Base-by-base conservation (phyloP, 2,113 vertebrate genomes). In the Lepus europaeus region DNA sequence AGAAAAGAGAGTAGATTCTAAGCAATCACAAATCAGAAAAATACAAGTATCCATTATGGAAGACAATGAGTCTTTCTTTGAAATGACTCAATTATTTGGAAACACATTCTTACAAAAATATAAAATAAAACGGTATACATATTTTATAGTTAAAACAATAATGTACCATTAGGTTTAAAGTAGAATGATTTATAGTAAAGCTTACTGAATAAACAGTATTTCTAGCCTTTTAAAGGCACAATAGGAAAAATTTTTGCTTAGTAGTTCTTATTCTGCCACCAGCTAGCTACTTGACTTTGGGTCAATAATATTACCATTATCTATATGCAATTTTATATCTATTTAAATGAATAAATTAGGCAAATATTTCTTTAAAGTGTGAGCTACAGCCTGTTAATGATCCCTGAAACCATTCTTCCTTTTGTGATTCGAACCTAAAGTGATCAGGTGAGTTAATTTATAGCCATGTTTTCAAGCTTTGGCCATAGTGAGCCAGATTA, bases 291-390 rank as follows among this genome's bases (percentile, higher is more conserved):
- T 9, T 90, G 63, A 88, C n/a, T 92, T 91, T 79, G 29, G 31
- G 5, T 83, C 31, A 74, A 19, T 68, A 25, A 77, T 61, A 73
- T 63, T 76, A 70, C 70, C 19, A 89, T 84, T 63, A 12, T 76
- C 27, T 5, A 25, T 88, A 88, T 45, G 16, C 4, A 53, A 59
- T 89, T 84, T 68, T 20, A 12, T 87, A 33, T 63, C 1, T 79
- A 61, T 53, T 80, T 94, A 83, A 87, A 70, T 89, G 14, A 95
- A 9, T 16, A 81, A 59, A 84, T 33, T 96, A 7, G 73, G 59
- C 4, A 66, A 70, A 95, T 39, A 17, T 78, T 31, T 74, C 59
- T 83, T 14, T 73, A 27, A 95, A 16, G 6, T 20, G 22, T 77
- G 33, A 87, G 39, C 25, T 66, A 13, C 5, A 59, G 31, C 27